phyloP scores from a whole-genome alignment of 2,888 invertebrate genomes.

The Drosophila borealis region DNA sequence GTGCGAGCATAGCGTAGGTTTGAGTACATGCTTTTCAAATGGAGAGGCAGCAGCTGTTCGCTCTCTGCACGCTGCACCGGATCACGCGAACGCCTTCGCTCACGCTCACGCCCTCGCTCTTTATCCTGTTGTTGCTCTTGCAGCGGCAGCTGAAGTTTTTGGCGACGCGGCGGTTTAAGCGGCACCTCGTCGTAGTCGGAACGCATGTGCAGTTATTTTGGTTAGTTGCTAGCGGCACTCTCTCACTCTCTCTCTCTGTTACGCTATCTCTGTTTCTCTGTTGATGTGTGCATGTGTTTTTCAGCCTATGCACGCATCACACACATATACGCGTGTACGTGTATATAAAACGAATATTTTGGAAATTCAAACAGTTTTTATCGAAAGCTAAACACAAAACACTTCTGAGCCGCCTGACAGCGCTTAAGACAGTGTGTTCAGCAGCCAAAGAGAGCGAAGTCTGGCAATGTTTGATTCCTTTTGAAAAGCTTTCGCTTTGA shows the following conservation, averaged over 20 bases:
- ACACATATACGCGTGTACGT: background rate
- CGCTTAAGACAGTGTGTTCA: background rate
- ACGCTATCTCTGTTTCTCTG: background rate
- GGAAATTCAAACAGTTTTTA: constrained; percentile 16
- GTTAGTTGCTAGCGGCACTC: background rate
- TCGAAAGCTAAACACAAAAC: constrained; percentile 13
- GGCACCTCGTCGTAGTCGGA: constrained; percentile 50
- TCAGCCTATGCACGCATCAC: background rate
- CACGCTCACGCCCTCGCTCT: constrained; percentile 1
- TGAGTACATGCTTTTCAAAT: constrained; percentile 76
- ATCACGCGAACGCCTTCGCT: constrained; percentile 2
- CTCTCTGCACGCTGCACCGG: constrained; percentile 15
- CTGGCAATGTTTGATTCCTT: constrained; percentile 24
- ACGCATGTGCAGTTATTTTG: constrained; percentile 49
- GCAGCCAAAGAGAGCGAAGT: background rate
- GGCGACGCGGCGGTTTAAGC: constrained; percentile 60
- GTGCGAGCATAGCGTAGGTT: constrained; percentile 83
- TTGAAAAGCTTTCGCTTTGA: constrained; percentile 6
- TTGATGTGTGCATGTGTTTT: constrained; percentile 8
- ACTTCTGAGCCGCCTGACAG: constrained; percentile 19
- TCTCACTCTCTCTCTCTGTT: background rate
- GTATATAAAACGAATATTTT: constrained; percentile 2
- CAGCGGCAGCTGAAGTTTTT: constrained; percentile 27
- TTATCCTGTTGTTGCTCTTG: constrained; percentile 27
- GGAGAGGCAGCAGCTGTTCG: constrained; percentile 42